Conservation (phyloP, 2,113 vertebrate genomes). For the Columba livia region DNA sequence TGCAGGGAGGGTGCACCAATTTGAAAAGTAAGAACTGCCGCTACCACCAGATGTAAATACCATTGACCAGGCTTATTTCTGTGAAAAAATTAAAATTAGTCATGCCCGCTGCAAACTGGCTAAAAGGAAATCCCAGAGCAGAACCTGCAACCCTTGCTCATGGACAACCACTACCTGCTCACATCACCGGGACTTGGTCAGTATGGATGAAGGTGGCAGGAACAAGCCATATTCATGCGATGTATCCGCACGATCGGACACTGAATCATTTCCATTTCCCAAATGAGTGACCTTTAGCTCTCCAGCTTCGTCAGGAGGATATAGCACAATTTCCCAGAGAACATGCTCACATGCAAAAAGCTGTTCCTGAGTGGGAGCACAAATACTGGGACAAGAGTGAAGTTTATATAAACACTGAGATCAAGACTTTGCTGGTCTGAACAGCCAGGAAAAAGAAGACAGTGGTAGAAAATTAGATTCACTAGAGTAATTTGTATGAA, state of each 20-base stretch:
- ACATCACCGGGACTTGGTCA: accelerated
- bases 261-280: slow-evolving; percentile 22
- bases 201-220: neutral
- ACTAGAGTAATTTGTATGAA: slow-evolving; percentile 27
- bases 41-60: neutral
- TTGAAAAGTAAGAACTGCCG: neutral
- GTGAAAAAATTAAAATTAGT: neutral
- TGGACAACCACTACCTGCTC: accelerated
- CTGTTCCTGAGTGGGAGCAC: slow-evolving; percentile 32
- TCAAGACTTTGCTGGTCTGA: slow-evolving; percentile 13
- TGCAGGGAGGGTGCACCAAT: neutral
- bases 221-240: neutral
- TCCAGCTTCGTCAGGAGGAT: slow-evolving; percentile 33
- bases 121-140: neutral
- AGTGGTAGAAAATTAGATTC: slow-evolving; percentile 35
- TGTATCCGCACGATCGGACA: neutral
- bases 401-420: neutral
- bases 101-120: neutral
- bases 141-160: neutral
- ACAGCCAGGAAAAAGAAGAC: neutral
- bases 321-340: slow-evolving; percentile 45
- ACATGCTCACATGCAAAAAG: neutral
- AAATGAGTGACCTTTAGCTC: slow-evolving; percentile 40
- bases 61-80: neutral
- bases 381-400: slow-evolving; percentile 49